Evolutionary conservation across 1,140 invertebrate genomes (phyloP).

Genomic region (Ceratosolen fusciceps): DNA sequence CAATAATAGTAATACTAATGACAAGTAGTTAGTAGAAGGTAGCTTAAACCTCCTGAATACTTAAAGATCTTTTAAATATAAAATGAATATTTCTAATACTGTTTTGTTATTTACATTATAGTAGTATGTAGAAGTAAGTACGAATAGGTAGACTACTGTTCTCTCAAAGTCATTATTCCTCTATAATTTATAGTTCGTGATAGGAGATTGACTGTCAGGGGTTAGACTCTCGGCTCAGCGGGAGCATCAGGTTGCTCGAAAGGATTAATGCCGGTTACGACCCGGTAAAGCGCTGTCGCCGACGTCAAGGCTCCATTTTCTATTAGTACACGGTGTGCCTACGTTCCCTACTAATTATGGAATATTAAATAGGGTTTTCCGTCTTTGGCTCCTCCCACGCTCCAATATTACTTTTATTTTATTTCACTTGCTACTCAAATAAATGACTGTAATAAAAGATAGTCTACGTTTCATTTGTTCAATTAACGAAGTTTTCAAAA

Average conservation of each 20-base stretch:
- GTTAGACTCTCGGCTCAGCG: not conserved
- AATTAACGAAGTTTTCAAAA: too few species aligned
- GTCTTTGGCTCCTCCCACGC: not conserved
- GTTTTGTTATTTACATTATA: too few species aligned
- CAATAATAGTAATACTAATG: too few species aligned
- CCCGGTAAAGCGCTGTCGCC: not conserved
- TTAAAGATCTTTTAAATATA: too few species aligned
- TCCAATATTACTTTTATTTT: not conserved
- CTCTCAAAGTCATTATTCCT: too few species aligned
- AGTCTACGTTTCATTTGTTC: too few species aligned
- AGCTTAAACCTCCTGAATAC: too few species aligned
- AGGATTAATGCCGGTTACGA: not conserved
- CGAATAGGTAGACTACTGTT: too few species aligned
- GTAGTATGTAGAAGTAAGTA: too few species aligned
- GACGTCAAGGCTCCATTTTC: not conserved
- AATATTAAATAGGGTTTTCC: not conserved
- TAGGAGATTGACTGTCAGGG: not conserved
- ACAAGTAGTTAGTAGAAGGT: too few species aligned
- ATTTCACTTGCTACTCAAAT: not conserved
- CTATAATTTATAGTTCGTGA: not conserved
- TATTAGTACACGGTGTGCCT: not conserved
- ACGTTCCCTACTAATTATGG: not conserved
- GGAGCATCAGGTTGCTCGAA: conserved; percentile 30
- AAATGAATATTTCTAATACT: too few species aligned
- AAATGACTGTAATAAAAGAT: too few species aligned